A percentile compares a stretch with the other conserved stretches of the same genome.
Evolutionary conservation across 1,140 invertebrate genomes (phyloP).

Genomic region (Bombyx mori): DNA sequence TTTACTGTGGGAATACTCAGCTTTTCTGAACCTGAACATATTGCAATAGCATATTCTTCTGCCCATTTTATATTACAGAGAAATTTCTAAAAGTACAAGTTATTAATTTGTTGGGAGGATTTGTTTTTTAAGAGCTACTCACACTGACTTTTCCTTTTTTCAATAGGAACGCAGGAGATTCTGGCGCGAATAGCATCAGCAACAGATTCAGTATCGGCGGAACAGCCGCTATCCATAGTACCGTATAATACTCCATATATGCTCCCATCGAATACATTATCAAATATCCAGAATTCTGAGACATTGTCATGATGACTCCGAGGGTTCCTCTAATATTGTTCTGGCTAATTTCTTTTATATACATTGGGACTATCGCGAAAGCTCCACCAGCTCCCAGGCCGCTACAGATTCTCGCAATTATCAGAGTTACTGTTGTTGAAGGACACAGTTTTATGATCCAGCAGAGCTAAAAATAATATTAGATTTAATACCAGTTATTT

Average conservation of each 20-base stretch:
- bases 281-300: slow-evolving; percentile 44
- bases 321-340: slow-evolving; percentile 33
- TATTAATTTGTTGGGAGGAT: too few relatives aligned
- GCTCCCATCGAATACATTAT: slow-evolving; percentile 57
- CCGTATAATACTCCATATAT: slow-evolving; percentile 42
- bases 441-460: slow-evolving; percentile 14
- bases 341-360: slow-evolving; percentile 45
- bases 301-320: slow-evolving; percentile 28
- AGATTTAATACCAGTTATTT: too few relatives aligned
- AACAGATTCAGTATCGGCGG: slow-evolving; percentile 41
- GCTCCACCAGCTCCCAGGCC: slow-evolving; percentile 14
- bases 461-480: slow-evolving; percentile 6
- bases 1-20: too few relatives aligned
- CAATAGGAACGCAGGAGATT: slow-evolving; percentile 61
- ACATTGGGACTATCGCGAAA: slow-evolving; percentile 26
- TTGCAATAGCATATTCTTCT: too few relatives aligned
- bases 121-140: slow-evolving; percentile 13
- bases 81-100: slow-evolving; percentile 1
- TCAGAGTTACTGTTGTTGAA: slow-evolving; percentile 3
- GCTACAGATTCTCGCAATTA: slow-evolving; percentile 12
- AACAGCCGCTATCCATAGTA: slow-evolving; percentile 45
- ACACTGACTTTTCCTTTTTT: slow-evolving; percentile 48
- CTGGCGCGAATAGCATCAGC: slow-evolving; percentile 55
- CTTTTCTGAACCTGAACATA: too few relatives aligned
- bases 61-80: neutral